Evolutionary conservation across 2,888 invertebrate species (phyloP), one percentile per base, ranked within the genome.

Genomic region (Lasioglossum leucozonium): DNA sequence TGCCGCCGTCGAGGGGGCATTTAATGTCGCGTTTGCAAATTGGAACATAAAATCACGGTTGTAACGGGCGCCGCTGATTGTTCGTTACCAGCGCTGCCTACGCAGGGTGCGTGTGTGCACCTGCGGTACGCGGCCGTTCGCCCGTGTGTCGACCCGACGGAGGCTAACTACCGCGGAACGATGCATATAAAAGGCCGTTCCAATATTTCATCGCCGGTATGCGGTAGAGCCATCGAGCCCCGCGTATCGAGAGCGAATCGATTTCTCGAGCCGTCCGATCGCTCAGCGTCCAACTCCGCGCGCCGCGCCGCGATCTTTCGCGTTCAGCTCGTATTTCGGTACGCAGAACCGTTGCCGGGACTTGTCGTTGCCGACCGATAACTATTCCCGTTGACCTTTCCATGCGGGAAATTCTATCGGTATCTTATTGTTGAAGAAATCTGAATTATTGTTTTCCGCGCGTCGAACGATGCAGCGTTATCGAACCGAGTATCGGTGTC

Each of bases 21-120:
- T 90, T 90, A 90, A 90, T 83, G 91, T 90, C 89, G 84, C 88
- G 88, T 94, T 94, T 94, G 94, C 94, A 94, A 94, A 94, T 94
- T 94, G 94, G 94, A 94, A 94, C 94, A 94, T 94, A 93, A 94
- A 94, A 94, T 93, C 94, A 92, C 89, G 91, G 92, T 92, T 92
- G 92, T 93, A 93, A 92, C 91, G 92, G 92, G 92, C 90, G 88
- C 90, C 91, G 92, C 90, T 94, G 94, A 94, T 94, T 94, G 94
- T 94, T 94, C 93, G 93, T 94, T 94, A 93, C 93, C 90, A 84
- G 88, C 84, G 85, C 92, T 91, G 89, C 93, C 93, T 93, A 93
- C 93, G 91, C 92, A 82, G 69, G 74, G n/a, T 76, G 79, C 85
- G 82, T 79, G 87, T 86, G 82, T 88, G 85, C 84, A 86, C 84